Percentiles rank a stretch among this genome's conserved stretches.
These are phyloP conservation scores for Scopus umbretta DNA, from an alignment of 2,113 vertebrate species.

Conservation along the genomic window DNA sequence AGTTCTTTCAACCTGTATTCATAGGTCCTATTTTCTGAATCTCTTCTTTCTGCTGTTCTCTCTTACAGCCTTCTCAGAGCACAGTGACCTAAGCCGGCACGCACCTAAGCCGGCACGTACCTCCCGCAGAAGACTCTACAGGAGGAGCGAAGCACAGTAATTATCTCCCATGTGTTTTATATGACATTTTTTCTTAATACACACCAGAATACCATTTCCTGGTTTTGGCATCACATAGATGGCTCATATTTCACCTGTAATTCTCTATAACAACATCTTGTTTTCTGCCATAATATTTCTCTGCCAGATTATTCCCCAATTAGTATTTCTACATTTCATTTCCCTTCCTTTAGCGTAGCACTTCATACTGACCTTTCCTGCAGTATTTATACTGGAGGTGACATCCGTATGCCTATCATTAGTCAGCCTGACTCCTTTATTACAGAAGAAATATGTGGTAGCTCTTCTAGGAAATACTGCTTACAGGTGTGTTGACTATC, in stretches of 20 bases:
- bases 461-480: not conserved
- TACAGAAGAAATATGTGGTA: not conserved
- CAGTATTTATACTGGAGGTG: not conserved
- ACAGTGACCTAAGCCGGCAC: fast-evolving
- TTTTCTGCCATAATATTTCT: not conserved
- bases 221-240: not conserved
- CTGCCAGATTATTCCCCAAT: not conserved
- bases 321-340: not conserved
- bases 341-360: not conserved
- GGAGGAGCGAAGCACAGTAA: not conserved
- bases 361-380: not conserved
- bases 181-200: not conserved
- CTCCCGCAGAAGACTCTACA: not conserved
- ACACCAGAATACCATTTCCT: not conserved
- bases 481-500: not conserved
- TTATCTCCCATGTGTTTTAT: not conserved
- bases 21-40: not conserved
- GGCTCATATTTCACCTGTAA: not conserved
- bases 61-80: not conserved
- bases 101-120: not conserved
- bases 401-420: not conserved
- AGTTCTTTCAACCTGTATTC: not conserved
- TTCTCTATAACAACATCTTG: not conserved
- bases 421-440: not conserved
- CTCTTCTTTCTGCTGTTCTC: not conserved